A percentile compares a stretch with the other conserved stretches of the same genome.
Evolutionary conservation across 2,888 invertebrate species (phyloP).

Genomic region (Eubasilissa splendida): DNA sequence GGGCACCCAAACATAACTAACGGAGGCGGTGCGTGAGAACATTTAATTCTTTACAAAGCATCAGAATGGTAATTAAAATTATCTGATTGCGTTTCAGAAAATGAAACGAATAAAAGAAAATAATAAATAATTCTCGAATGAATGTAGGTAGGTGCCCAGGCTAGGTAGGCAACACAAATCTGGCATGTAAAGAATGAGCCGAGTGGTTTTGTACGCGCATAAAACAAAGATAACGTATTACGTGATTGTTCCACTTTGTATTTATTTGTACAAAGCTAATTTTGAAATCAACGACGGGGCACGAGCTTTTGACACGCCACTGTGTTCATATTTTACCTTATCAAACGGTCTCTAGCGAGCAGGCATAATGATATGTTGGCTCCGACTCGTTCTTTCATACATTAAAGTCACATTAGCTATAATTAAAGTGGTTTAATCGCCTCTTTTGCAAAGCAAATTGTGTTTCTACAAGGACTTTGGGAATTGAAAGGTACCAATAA

Average conservation of each 20-base stretch:
- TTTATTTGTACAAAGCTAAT: slow-evolving; percentile 58
- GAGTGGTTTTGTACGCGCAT: slow-evolving; percentile 43
- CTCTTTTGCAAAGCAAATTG: slow-evolving; percentile 12
- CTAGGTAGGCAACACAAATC: slow-evolving; percentile 7
- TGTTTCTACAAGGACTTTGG: slow-evolving; percentile 1
- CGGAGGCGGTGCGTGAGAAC: slow-evolving; percentile 56
- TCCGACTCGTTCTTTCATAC: slow-evolving; percentile 10
- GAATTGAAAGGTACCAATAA: neutral
- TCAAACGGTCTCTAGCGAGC: slow-evolving; percentile 41
- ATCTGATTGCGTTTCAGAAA: slow-evolving; percentile 57
- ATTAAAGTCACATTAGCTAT: slow-evolving; percentile 18
- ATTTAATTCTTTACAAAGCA: slow-evolving; percentile 56
- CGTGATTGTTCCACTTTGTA: slow-evolving; percentile 55
- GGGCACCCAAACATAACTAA: slow-evolving; percentile 40
- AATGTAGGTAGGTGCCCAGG: slow-evolving; percentile 17
- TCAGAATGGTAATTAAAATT: slow-evolving; percentile 58
- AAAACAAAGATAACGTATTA: slow-evolving; percentile 51
- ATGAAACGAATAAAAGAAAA: slow-evolving; percentile 58
- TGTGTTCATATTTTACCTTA: slow-evolving; percentile 54
- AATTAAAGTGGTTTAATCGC: slow-evolving; percentile 7
- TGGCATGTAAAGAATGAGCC: slow-evolving; percentile 44
- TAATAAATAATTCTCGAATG: slow-evolving; percentile 56
- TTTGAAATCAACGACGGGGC: slow-evolving; percentile 55
- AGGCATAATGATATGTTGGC: slow-evolving; percentile 42
- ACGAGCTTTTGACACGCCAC: slow-evolving; percentile 57